Conservation (phyloP, 2,888 invertebrate species). For the Hedychridium roseum region DNA sequence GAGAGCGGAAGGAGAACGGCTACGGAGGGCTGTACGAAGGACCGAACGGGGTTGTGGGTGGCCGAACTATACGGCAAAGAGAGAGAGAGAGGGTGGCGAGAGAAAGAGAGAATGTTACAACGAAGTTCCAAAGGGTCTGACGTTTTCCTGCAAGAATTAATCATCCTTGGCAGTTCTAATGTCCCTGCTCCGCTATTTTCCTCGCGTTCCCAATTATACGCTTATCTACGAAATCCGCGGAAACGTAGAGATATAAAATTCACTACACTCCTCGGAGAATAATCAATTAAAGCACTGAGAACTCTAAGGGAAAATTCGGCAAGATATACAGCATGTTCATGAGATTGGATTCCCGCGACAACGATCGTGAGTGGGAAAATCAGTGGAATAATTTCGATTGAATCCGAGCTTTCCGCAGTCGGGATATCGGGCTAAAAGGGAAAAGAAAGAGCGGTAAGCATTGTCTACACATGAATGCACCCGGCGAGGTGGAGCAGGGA, state of each 20-base stretch:
- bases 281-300: too few species aligned
- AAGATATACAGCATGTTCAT: not conserved
- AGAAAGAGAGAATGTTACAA: conserved; percentile 35
- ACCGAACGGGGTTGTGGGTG: conserved; percentile 2
- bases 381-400: conserved; percentile 19
- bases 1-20: conserved; percentile 25
- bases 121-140: conserved; percentile 52
- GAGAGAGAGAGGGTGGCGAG: conserved; percentile 17
- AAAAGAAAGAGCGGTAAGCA: conserved; percentile 30
- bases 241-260: too few species aligned
- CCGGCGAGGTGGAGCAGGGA: conserved; percentile 45
- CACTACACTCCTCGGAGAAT: too few species aligned
- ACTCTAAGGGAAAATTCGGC: too few species aligned
- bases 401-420: too few species aligned
- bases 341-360: not conserved
- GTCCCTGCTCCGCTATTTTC: conserved; percentile 48
- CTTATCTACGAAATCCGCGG: conserved; percentile 41
- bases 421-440: conserved; percentile 9
- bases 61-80: conserved; percentile 1
- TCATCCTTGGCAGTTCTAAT: conserved; percentile 54
- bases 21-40: conserved; percentile 22
- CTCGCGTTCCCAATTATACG: conserved; percentile 54
- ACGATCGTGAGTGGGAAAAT: conserved; percentile 1
- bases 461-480: conserved; percentile 35
- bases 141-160: conserved; percentile 52